These are phyloP conservation scores for Harpalus rubripes DNA, from an alignment of 2,888 invertebrate genomes.

Conservation along the genomic window DNA sequence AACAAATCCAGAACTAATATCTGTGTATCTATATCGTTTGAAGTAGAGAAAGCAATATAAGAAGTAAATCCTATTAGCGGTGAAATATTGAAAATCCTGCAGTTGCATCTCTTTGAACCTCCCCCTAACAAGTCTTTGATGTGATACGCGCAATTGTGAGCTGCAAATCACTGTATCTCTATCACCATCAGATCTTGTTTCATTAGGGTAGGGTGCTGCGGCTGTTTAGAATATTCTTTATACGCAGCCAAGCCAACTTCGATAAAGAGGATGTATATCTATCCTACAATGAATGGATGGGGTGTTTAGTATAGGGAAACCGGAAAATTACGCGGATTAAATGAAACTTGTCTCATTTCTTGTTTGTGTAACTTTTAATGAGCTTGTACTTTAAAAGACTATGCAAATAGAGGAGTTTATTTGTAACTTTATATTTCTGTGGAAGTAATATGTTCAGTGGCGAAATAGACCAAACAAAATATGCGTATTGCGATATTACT, in stretches of 20 bases:
- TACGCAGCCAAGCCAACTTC: slow-evolving; percentile 36
- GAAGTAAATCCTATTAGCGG: slow-evolving; percentile 51
- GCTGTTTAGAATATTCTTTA: slow-evolving; percentile 63
- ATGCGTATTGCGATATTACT: background rate
- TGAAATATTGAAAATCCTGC: slow-evolving; percentile 40
- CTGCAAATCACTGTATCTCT: slow-evolving; percentile 62
- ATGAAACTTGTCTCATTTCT: slow-evolving; percentile 21
- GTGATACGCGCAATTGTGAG: slow-evolving; percentile 65
- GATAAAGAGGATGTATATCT: slow-evolving; percentile 62
- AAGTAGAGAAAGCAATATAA: slow-evolving; percentile 29
- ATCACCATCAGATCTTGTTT: slow-evolving; percentile 53
- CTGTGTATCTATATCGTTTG: background rate
- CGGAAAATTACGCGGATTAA: slow-evolving; percentile 47
- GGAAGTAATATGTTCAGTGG: background rate
- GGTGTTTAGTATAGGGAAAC: slow-evolving; percentile 18
- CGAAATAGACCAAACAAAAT: background rate
- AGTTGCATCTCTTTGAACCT: slow-evolving; percentile 52
- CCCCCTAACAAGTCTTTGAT: slow-evolving; percentile 62
- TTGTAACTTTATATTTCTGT: slow-evolving; percentile 18
- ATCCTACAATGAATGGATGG: slow-evolving; percentile 30
- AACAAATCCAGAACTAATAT: background rate
- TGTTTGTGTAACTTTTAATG: slow-evolving; percentile 32
- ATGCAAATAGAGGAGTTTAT: background rate
- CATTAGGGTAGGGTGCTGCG: slow-evolving; percentile 54
- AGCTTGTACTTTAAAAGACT: slow-evolving; percentile 16